Base-by-base conservation (phyloP, 2,888 invertebrate genomes). In the Exocentrus adspersus region DNA sequence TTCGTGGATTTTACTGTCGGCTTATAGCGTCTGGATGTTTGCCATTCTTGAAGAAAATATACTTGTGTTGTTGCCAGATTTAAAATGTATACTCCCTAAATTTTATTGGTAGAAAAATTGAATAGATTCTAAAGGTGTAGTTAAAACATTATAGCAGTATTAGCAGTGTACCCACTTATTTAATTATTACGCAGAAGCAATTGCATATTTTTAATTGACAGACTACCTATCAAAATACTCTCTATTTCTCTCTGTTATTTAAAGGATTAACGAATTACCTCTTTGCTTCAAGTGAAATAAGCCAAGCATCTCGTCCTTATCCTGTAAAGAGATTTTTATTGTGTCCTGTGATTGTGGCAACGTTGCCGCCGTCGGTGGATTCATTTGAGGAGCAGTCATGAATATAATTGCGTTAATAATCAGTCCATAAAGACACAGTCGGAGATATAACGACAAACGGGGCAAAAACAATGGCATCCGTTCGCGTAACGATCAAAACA, bases 371-470 rank as follows among this genome's bases (percentile, higher is more conserved):
- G 67, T 71, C 70, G 70, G 70, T 64, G 68, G 71, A 74, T 71
- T 72, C 73, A 74, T 73, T 74, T 71, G 66, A 61, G 68, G 72
- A 56, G 64, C 77, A 78, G 76, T 71, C 79, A 79, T 79, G 79
- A 80, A 80, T 80, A 78, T 79, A 77, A 80, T 80, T 79, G 78
- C 72, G 76, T 78, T 80, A 79, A 81, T 81, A 80, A 79, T 79
- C 76, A 76, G 76, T 76, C 77, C 67, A 77, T 78, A 77, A 77
- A 75, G 74, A 72, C 68, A 72, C 65, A 67, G 67, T 62, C 65
- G 65, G 64, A 62, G 74, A 72, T 73, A 69, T 75, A 69, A 69
- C 72, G 78, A 77, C 77, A 78, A 78, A 77, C 76, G 76, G 73
- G 71, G 75, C 76, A 77, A 77, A 78, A 79, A 78, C 78, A 77